Conservation (phyloP, 2,113 vertebrate genomes). For the Thomomys bottae region DNA sequence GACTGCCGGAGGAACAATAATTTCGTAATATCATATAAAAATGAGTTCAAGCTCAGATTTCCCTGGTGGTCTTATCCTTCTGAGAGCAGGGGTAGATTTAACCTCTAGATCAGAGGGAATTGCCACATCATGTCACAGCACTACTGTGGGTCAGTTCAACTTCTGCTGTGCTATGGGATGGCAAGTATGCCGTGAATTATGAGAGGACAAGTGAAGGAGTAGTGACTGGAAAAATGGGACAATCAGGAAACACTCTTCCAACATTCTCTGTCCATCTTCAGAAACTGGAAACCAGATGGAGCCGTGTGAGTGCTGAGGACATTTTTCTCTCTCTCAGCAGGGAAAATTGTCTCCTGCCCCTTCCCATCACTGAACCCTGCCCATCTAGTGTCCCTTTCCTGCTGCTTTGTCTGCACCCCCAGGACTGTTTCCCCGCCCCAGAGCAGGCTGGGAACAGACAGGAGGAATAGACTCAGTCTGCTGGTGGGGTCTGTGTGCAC, state of each 20-base stretch:
- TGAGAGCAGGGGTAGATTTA: no score
- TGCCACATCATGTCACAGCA: neutral
- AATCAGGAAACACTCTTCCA: neutral
- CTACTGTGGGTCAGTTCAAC: no score
- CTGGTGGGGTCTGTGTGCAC: slow-evolving; percentile 75
- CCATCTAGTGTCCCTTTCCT: neutral
- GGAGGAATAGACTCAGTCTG: slow-evolving; percentile 37
- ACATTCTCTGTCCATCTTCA: neutral
- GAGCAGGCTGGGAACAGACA: slow-evolving; percentile 53
- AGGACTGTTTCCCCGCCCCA: neutral
- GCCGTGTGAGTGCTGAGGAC: neutral
- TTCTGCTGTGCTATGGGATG: accelerated
- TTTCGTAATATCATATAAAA: neutral
- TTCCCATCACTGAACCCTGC: neutral
- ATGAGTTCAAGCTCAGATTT: neutral
- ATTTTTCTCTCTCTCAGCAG: neutral
- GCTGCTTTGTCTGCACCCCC: neutral
- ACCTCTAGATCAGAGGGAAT: neutral
- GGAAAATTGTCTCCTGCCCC: neutral
- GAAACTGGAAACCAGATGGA: neutral
- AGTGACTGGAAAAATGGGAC: neutral
- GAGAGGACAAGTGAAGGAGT: neutral
- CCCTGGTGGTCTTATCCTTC: neutral
- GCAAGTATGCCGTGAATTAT: neutral
- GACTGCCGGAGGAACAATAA: neutral